Evolutionary conservation across 2,797 vertebrate species (phyloP).

Genomic region (Melanogrammus aeglefinus): DNA sequence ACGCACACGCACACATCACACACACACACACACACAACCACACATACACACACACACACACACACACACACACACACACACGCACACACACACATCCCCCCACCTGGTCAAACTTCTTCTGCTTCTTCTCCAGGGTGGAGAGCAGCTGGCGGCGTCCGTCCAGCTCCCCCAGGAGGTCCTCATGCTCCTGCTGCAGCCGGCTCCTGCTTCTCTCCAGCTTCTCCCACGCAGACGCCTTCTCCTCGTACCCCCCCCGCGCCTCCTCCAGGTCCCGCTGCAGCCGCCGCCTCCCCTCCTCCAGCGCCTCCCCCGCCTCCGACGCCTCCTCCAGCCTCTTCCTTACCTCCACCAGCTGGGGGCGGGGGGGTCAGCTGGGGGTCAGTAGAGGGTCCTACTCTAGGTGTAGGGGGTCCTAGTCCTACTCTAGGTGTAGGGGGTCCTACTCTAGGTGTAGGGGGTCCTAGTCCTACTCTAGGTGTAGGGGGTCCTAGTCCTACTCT

Average conservation of each 20-base stretch:
- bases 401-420: too few relatives aligned
- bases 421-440: too few relatives aligned
- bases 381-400: too few relatives aligned
- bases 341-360: slow-evolving; percentile 82
- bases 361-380: too few relatives aligned
- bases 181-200: slow-evolving; percentile 92
- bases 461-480: too few relatives aligned
- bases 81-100: background rate
- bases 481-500: too few relatives aligned
- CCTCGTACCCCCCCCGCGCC: slow-evolving; percentile 84
- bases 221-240: slow-evolving; percentile 89
- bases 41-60: background rate
- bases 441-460: too few relatives aligned
- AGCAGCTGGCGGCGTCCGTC: slow-evolving; percentile 91
- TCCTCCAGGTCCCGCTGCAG: slow-evolving; percentile 89
- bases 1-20: background rate
- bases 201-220: slow-evolving; percentile 96
- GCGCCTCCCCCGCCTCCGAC: slow-evolving; percentile 74
- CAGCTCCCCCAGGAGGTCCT: slow-evolving; percentile 89
- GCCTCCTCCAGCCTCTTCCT: slow-evolving; percentile 93
- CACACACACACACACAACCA: background rate
- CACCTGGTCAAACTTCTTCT: slow-evolving; percentile 98
- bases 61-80: background rate
- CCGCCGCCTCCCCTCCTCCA: slow-evolving; percentile 92
- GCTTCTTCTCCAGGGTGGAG: slow-evolving; percentile 95